Percentiles rank a stretch among this genome's conserved stretches.
Conservation (phyloP, 1,140 invertebrate species). For the Conus betulinus region DNA sequence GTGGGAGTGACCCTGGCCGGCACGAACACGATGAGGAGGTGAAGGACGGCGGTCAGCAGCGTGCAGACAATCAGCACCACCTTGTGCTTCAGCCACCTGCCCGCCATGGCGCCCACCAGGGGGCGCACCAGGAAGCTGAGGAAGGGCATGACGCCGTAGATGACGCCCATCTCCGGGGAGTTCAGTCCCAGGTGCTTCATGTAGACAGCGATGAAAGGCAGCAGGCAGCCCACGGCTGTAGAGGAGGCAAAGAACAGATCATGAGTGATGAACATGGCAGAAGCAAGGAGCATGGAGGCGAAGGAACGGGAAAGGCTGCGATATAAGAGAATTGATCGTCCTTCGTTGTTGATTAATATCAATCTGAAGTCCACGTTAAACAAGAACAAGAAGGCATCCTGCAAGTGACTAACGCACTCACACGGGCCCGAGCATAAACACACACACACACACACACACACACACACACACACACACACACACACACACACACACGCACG, state of each 20-base stretch:
- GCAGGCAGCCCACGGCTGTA: slow-evolving; percentile 45
- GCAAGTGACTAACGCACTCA: too few species aligned
- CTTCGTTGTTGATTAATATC: too few species aligned
- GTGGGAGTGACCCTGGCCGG: slow-evolving; percentile 38
- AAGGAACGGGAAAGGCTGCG: background rate
- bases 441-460: too few species aligned
- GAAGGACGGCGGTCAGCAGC: slow-evolving; percentile 55
- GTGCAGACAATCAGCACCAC: slow-evolving; percentile 46
- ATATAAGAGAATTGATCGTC: too few species aligned
- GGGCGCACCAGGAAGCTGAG: slow-evolving; percentile 43
- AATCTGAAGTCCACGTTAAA: too few species aligned
- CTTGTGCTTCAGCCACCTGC: slow-evolving; percentile 44
- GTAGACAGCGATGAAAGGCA: slow-evolving; percentile 48
- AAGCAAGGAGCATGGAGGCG: background rate
- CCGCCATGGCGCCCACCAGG: slow-evolving; percentile 41
- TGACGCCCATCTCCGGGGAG: slow-evolving; percentile 40
- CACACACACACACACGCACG: too few species aligned
- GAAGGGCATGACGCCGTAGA: slow-evolving; percentile 52
- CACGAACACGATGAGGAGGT: slow-evolving; percentile 58
- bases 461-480: too few species aligned
- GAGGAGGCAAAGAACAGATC: background rate
- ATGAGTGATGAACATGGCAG: background rate
- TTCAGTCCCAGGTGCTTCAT: slow-evolving; percentile 48
- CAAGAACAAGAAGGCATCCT: too few species aligned
- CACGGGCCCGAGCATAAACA: too few species aligned